These are phyloP conservation scores for Anastrepha ludens DNA, from an alignment of 1,140 invertebrate species.

Conservation along the genomic window DNA sequence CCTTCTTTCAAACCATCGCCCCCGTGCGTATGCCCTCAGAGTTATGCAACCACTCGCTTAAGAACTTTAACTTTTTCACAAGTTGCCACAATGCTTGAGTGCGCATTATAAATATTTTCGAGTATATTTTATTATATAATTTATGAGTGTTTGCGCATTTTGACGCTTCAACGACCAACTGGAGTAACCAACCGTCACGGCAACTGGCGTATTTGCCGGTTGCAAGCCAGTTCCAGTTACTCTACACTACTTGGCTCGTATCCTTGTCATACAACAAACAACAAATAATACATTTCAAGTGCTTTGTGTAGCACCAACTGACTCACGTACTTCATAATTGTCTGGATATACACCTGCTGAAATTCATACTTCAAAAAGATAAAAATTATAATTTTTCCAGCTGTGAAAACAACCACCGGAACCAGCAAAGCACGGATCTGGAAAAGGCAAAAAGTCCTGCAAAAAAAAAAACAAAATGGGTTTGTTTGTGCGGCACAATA, in stretches of 20 bases:
- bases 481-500: conserved; percentile 12
- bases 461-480: background rate
- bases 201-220: too few relatives aligned
- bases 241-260: background rate
- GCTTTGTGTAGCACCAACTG: conserved; percentile 5
- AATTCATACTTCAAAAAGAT: background rate
- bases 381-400: conserved; percentile 10
- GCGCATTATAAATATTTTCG: background rate
- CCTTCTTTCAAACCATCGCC: too few relatives aligned
- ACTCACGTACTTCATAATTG: background rate
- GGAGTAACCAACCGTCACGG: background rate
- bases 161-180: background rate
- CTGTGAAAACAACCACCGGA: background rate
- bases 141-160: conserved; percentile 36
- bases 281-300: conserved; percentile 20
- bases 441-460: background rate
- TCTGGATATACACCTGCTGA: background rate
- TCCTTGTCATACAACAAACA: conserved; percentile 22
- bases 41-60: background rate
- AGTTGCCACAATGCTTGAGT: background rate
- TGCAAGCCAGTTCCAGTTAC: background rate
- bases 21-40: background rate
- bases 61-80: background rate
- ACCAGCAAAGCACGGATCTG: background rate
- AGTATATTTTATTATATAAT: background rate